Percentiles rank a stretch among this genome's conserved stretches.
These are phyloP conservation scores for Crypturellus undulatus DNA, from an alignment of 2,113 vertebrate genomes.

Conservation along the genomic window DNA sequence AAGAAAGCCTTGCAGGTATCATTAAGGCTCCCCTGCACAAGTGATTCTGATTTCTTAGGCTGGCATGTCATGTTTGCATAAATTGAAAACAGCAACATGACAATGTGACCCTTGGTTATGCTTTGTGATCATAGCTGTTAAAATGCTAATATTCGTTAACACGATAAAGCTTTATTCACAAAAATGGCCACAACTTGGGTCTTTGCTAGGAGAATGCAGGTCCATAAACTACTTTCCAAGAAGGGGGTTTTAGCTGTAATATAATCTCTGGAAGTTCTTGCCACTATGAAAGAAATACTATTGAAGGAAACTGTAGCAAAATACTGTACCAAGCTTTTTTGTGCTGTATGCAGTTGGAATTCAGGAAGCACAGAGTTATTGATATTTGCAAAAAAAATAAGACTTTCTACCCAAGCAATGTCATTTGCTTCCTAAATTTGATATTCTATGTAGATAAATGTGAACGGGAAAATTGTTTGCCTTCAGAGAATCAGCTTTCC, in stretches of 20 bases:
- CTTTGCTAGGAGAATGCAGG: background rate
- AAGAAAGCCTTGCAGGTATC: background rate
- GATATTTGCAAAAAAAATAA: background rate
- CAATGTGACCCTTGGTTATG: background rate
- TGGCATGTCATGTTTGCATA: background rate
- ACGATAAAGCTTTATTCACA: background rate
- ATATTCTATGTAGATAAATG: background rate
- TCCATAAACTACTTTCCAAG: background rate
- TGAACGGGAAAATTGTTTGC: background rate
- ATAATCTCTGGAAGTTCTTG: background rate
- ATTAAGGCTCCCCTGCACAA: background rate
- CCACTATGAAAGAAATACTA: background rate
- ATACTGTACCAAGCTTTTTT: background rate
- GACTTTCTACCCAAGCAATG: background rate
- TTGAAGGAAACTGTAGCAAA: background rate
- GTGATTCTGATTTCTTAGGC: constrained; percentile 16
- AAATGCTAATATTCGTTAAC: constrained; percentile 23
- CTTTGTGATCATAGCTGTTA: background rate
- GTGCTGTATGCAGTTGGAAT: background rate
- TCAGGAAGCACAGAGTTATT: background rate
- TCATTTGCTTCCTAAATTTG: background rate
- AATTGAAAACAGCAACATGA: background rate
- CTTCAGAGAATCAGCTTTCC: background rate
- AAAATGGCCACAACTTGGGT: background rate
- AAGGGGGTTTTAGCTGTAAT: background rate